Evolutionary conservation across 1,140 invertebrate species (phyloP), one percentile per base, ranked within the genome.

Genomic region (Drosophila pruinosa): DNA sequence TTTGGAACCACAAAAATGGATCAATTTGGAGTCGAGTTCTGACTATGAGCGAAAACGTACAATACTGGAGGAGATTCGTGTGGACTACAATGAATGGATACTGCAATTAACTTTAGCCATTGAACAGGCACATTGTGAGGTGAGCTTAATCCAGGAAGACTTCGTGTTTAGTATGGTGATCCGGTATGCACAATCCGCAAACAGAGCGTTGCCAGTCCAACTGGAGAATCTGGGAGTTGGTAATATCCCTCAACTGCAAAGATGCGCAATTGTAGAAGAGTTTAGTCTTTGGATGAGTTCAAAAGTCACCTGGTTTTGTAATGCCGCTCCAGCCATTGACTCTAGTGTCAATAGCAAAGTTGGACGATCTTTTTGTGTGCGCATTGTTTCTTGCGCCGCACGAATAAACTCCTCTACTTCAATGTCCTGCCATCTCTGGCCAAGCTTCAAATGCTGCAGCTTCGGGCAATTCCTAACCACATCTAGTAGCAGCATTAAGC

Each of bases 61-160:
- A 3, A 52, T 68, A 7, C 45, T 82, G 15, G 45, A 67, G 4
- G 17, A 7, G 0, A 54, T 48, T 17, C 17, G 38, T 3, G 48
- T 90, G 3, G 1, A 6, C 2, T 28, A 63, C 36, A 74, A 72
- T 45, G 68, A 85, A 21, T 80, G 82, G 71, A 69, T 65, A 24
- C 31, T 88, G 3, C 45, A 67, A 19, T 48, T 89, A 19, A 73
- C 81, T 1, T 39, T 80, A 7, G 81, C 89, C 28, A 83, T 90
- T 6, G 72, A 86, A 22, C 19, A 71, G n/a, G 36, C 72, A 0
- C 70, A 90, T 36, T 90, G 89, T 64, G 80, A 90, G 85, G 89
- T 90, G 28, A 65, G 41, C 12, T 50, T 21, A 80, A 12, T 31
- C 61, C 22, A 70, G 61, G 28, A 80, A 73, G 28, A 43, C 58